Evolutionary conservation across 2,888 invertebrate species (phyloP).

Genomic region (Vesta saturnalis): DNA sequence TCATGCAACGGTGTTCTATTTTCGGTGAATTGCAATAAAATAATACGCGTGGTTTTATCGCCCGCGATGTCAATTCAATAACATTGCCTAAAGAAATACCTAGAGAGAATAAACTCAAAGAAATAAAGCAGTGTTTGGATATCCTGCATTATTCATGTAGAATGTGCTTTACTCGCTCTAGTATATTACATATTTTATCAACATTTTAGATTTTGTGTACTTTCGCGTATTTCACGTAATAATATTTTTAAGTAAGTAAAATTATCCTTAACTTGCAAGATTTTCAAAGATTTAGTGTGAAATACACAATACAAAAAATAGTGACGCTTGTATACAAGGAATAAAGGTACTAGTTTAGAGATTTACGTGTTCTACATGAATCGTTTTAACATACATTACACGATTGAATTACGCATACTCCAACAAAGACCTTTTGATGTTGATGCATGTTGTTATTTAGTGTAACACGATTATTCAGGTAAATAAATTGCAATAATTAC

Average conservation of each 20-base stretch:
- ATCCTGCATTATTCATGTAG: neutral
- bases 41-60: no score
- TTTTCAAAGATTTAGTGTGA: neutral
- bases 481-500: neutral
- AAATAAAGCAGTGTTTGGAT: constrained; percentile 1
- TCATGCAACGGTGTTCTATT: no score
- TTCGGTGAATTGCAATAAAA: no score
- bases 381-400: neutral
- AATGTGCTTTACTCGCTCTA: neutral
- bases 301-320: neutral
- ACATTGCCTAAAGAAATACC: neutral
- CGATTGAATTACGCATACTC: neutral
- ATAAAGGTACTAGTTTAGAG: neutral
- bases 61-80: neutral
- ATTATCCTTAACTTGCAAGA: neutral
- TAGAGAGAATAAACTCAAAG: neutral
- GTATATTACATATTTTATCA: neutral
- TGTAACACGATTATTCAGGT: neutral
- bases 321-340: no score
- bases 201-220: neutral
- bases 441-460: neutral
- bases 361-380: neutral
- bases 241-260: neutral
- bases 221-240: neutral
- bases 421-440: neutral